Evolutionary conservation across 1,140 invertebrate species (phyloP), one percentile per base, ranked within the genome.

Genomic region (Brachionus paranguensis): DNA sequence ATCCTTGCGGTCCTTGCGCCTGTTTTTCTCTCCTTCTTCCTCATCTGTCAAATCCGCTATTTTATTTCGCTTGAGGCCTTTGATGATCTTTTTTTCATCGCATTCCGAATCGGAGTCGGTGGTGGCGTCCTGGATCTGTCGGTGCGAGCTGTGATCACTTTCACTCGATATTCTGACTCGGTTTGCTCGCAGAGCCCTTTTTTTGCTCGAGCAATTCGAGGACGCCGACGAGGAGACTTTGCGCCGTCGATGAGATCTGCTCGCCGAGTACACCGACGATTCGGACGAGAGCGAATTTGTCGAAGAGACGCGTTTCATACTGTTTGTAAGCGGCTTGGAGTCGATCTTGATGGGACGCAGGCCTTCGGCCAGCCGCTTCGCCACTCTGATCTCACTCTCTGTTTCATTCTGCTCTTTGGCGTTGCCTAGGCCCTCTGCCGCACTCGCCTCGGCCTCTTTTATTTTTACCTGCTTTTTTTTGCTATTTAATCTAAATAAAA

Each of bases 271-370:
- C 17, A 17, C 17, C 6, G 68, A 72, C 17, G 68, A 41, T 41
- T 72, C 68, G 33, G 68, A 72, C 20, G 68, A 72, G 10, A 72
- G 17, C 11, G 68, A 72, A 43, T 72, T 72, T 12, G 68, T 43
- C 17, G 68, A 72, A 6, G 68, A 72, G 10, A 72, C n/a, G 17
- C 68, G 68, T 43, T 72, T 72, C 41, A 72, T 72, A 72, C 33
- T 72, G 68, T 72, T 72, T 41, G 33, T 41, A 14, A 14, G 65
- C 7, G 24, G 6, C 33, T 76, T 47, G 27, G 72, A 76, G 43
- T 76, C 45, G 20, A 14, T 50, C 53, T 76, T 76, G 11, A 81
- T 81, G 17, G 78, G 78, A 60, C 78, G 53, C 11, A 81, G 53
- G 29, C 78, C 78, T 47, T 81, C 78, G 17, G 78, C 78, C 27